Evolutionary conservation across 2,888 invertebrate species (phyloP).

Genomic region (Lymantria dispar): DNA sequence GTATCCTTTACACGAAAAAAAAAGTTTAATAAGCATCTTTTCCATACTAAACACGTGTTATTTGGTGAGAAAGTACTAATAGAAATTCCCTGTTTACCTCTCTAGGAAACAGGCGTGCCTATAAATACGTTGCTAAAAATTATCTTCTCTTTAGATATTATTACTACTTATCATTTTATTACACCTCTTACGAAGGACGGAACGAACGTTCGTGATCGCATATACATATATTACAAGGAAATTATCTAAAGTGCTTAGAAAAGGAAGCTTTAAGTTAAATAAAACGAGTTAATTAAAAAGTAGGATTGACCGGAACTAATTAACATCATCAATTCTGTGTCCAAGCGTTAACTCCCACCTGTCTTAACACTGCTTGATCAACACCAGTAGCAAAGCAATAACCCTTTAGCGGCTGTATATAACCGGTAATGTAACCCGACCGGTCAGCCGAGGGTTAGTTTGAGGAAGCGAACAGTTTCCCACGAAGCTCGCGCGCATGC

Average conservation of each 20-base stretch:
- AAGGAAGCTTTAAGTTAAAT: neutral
- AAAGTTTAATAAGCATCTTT: too few relatives aligned
- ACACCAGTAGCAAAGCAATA: slow-evolving; percentile 9
- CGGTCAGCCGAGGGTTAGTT: slow-evolving; percentile 29
- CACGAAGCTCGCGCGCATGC: slow-evolving; percentile 44
- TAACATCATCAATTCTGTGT: neutral
- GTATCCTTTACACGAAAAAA: too few relatives aligned
- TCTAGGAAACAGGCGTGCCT: too few relatives aligned
- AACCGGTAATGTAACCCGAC: slow-evolving; percentile 32
- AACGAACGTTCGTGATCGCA: too few relatives aligned
- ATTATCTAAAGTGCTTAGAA: too few relatives aligned
- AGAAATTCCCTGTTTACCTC: too few relatives aligned
- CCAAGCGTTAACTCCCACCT: neutral
- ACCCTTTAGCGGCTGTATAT: slow-evolving; percentile 14
- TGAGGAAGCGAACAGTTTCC: slow-evolving; percentile 44
- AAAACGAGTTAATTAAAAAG: neutral
- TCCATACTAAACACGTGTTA: too few relatives aligned
- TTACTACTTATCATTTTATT: too few relatives aligned
- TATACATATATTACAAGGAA: neutral
- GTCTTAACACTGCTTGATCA: neutral
- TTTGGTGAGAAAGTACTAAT: too few relatives aligned
- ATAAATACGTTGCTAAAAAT: too few relatives aligned
- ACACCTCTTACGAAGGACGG: too few relatives aligned
- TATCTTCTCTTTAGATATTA: too few relatives aligned
- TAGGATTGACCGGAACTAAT: neutral